Evolutionary conservation across 2,113 vertebrate species (phyloP), one percentile per base, ranked within the genome.

Genomic region (Cyanoderma ruficeps): DNA sequence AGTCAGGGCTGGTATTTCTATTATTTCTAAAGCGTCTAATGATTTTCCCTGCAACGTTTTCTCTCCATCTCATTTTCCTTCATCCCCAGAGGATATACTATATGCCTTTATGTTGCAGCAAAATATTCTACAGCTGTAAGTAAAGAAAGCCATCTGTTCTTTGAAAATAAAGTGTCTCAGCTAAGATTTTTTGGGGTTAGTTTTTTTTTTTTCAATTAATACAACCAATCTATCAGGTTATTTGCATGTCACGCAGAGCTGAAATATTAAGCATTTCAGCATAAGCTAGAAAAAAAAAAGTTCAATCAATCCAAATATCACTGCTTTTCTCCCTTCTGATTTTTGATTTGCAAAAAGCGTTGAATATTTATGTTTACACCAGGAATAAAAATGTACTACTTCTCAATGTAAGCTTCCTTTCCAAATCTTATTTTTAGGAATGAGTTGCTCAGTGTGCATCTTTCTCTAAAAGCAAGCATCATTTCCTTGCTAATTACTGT

Each of bases 111-210:
- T 60, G 42, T 65, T 79, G 41, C 61, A 89, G 64, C 44, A 94
- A 84, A 89, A 87, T 70, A 83, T 69, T 80, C 76, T 57, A 59
- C 35, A 60, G 87, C 78, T 27, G 3, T 83, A 71, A 91, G 88
- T 83, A 88, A 70, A 37, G 41, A 87, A 94, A 87, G 35, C 76
- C 86, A 87, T 94, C 83, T 92, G 93, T 87, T 94, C 93, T 71
- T 78, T 60, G 72, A 78, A 88, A 88, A 63, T 16, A 63, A 70
- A 89, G 14, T 75, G 60, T 47, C n/a, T 93, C 56, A 55, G 44
- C 15, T 41, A 72, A n/a, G 72, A 60, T n/a, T 74, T 84, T 87
- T 81, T 70, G 8, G 1, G 0, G 8, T 67, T 46, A 7, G 8
- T 5, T 10, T n/a, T 3, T 4, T 19, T 24, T 60, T 72, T 74